phyloP scores from a whole-genome alignment of 2,797 vertebrate species.

The Labroides dimidiatus region DNA sequence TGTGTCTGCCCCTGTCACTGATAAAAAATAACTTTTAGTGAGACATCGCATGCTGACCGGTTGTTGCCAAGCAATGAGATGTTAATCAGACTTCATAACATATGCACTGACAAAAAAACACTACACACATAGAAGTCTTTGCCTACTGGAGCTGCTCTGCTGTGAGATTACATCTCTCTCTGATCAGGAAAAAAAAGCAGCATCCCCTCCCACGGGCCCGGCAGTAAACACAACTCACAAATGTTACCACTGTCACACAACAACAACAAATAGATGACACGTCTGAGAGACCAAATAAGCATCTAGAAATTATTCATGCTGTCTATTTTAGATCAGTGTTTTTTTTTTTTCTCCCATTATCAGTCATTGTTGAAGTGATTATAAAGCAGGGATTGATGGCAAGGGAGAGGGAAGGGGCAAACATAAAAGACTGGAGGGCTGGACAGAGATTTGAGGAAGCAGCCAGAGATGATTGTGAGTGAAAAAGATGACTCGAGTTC shows the following conservation, averaged over 20 bases:
- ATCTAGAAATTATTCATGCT: slow-evolving; percentile 52
- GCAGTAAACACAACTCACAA: slow-evolving; percentile 52
- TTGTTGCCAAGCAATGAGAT: slow-evolving; percentile 19
- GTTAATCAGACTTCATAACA: slow-evolving; percentile 36
- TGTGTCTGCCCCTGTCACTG: slow-evolving; percentile 28
- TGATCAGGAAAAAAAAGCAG: slow-evolving; percentile 46
- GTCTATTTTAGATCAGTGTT: slow-evolving; percentile 49
- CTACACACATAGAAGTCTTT: slow-evolving; percentile 1
- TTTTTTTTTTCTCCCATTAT: slow-evolving; percentile 27
- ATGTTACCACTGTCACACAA: slow-evolving; percentile 30
- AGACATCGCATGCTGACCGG: slow-evolving; percentile 44
- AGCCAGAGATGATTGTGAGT: slow-evolving; percentile 3
- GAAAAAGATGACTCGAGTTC: slow-evolving; percentile 33
- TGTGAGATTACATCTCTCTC: slow-evolving; percentile 61
- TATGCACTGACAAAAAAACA: slow-evolving; percentile 21
- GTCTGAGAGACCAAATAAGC: slow-evolving; percentile 45
- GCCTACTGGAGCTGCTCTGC: slow-evolving; percentile 23
- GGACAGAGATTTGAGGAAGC: slow-evolving; percentile 28
- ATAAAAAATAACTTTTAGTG: slow-evolving; percentile 55
- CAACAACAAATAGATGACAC: slow-evolving; percentile 42
- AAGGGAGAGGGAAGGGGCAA: slow-evolving; percentile 2
- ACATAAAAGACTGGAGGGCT: slow-evolving; percentile 12
- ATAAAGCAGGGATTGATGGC: slow-evolving; percentile 1
- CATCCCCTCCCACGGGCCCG: slow-evolving; percentile 32
- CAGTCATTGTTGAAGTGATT: slow-evolving; percentile 30